A percentile compares a stretch with the other conserved stretches of the same genome.
These are phyloP conservation scores for Chrysodeixis includens DNA, from an alignment of 2,888 invertebrate genomes.

Conservation along the genomic window DNA sequence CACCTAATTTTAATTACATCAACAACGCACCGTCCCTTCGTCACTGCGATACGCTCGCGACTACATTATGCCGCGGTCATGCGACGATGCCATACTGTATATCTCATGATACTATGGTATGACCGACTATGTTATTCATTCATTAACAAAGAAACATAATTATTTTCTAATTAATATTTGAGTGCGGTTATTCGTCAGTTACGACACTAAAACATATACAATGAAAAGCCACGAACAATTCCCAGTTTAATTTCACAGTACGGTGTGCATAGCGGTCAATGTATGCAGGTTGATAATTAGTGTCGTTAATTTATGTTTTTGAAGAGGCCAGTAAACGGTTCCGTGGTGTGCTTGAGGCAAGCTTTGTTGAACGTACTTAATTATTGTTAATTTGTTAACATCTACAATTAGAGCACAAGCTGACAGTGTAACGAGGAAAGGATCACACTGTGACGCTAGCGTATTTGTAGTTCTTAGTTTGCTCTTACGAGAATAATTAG, in stretches of 20 bases:
- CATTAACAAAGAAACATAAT: slow-evolving; percentile 1
- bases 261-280: slow-evolving; percentile 28
- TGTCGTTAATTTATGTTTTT: slow-evolving; percentile 52
- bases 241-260: neutral
- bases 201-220: neutral
- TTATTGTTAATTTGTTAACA: slow-evolving; percentile 36
- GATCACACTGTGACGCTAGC: neutral
- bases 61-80: too few relatives aligned
- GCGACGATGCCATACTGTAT: too few relatives aligned
- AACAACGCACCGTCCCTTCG: too few relatives aligned
- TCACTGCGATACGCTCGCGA: too few relatives aligned
- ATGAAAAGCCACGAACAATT: neutral
- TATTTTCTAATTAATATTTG: slow-evolving; percentile 1
- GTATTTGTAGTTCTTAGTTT: neutral
- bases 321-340: slow-evolving; percentile 31
- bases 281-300: slow-evolving; percentile 39
- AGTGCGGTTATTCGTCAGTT: neutral
- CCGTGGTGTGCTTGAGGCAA: slow-evolving; percentile 25
- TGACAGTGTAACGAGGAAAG: neutral
- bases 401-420: slow-evolving; percentile 2
- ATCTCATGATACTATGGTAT: too few relatives aligned
- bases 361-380: slow-evolving; percentile 28
- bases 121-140: too few relatives aligned
- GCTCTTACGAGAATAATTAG: neutral
- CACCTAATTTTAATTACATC: too few relatives aligned